Evolutionary conservation across 2,113 vertebrate species (phyloP), one percentile per base, ranked within the genome.

Genomic region (Chascanopsetta lugubris): DNA sequence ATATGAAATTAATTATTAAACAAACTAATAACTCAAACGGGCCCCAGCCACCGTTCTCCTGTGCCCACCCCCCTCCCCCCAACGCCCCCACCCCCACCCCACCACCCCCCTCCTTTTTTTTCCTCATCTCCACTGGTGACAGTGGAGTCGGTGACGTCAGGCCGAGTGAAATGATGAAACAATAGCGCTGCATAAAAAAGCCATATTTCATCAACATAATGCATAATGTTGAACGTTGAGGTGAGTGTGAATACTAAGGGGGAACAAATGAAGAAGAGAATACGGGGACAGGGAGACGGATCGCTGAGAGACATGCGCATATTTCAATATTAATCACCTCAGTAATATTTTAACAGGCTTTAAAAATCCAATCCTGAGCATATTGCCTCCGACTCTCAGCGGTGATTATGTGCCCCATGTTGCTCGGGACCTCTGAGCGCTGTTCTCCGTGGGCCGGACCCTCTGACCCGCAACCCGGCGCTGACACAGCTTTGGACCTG

Each of bases 291-390:
- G 65, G 63, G 74, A 84, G 86, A 86, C 63, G 85, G 87, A 87
- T 84, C 76, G 88, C 77, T 86, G 82, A 85, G 81, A 87, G 88
- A 90, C 87, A 87, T 86, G 78, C 75, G 62, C 86, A 89, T 87
- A 92, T 91, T 92, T 93, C 88, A 93, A 91, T 93, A 92, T 93
- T 93, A 92, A 93, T 92, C 90, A 92, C 72, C 91, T 93, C 91
- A 93, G 92, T 93, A 92, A 93, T 93, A 93, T 93, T 93, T 93
- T 88, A 93, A 91, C 88, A 93, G 90, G 79, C 90, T 90, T 87
- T 92, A 92, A 92, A 93, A 92, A 92, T 91, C 90, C 91, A 92
- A 92, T 92, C 90, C 84, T 85, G 88, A 85, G 81, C 82, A 89
- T 91, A 92, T 92, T 91, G 90, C 87, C 79, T 88, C 75, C 88